Conservation (phyloP, 2,888 invertebrate species). For the Drosophila ustulata region DNA sequence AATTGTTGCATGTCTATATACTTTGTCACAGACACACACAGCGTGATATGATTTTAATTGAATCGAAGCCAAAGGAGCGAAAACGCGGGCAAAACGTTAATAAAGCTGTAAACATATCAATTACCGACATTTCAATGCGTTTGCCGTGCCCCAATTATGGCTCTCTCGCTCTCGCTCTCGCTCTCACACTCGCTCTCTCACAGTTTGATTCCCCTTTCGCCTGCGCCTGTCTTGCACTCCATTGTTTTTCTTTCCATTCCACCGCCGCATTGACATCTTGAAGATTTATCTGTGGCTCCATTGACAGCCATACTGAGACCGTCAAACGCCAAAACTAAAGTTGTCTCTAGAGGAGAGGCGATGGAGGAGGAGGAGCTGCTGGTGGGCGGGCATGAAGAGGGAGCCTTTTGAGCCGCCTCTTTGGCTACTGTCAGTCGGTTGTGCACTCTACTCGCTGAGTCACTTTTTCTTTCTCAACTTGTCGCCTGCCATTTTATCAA, state of each 20-base stretch:
- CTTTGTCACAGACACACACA: constrained; percentile 10
- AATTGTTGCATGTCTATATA: constrained; percentile 51
- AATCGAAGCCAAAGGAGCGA: constrained; percentile 59
- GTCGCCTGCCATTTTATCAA: constrained; percentile 75
- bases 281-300: constrained; percentile 61
- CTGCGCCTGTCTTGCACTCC: neutral
- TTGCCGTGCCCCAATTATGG: constrained; percentile 66
- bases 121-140: constrained; percentile 64
- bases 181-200: neutral
- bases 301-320: constrained; percentile 51
- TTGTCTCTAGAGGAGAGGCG: constrained; percentile 7
- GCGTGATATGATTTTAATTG: constrained; percentile 70
- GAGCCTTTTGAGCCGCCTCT: constrained; percentile 12
- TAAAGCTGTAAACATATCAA: constrained; percentile 76
- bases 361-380: constrained; percentile 1
- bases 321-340: constrained; percentile 36
- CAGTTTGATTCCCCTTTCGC: neutral
- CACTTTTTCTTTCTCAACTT: constrained; percentile 76
- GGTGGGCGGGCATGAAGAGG: neutral
- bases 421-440: constrained; percentile 28
- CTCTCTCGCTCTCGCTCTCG: neutral
- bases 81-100: constrained; percentile 47
- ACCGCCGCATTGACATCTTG: constrained; percentile 56
- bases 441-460: constrained; percentile 46
- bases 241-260: constrained; percentile 33